phyloP scores from a whole-genome alignment of 2,113 vertebrate species.

The Grammomys dolichurus region DNA sequence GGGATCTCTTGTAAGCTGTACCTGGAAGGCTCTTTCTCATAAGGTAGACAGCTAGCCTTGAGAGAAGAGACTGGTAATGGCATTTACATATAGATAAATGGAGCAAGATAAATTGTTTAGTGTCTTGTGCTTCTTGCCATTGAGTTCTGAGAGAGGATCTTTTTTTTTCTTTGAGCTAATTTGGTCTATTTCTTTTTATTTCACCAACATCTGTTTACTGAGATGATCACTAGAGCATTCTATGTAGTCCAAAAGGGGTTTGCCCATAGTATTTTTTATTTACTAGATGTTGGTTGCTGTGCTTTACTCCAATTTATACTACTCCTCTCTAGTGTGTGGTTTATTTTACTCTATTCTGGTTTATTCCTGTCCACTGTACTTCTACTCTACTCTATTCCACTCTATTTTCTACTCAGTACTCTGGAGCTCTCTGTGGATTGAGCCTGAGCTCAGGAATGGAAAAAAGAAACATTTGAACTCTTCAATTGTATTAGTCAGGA shows the following conservation, averaged over 20 bases:
- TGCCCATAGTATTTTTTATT: neutral
- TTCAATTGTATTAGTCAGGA: neutral
- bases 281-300: neutral
- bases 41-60: neutral
- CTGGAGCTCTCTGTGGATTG: neutral
- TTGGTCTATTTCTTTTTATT: neutral
- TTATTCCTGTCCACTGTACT: neutral
- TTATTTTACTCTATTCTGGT: neutral
- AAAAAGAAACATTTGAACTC: neutral
- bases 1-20: neutral
- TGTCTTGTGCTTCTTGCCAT: neutral
- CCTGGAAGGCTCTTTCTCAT: neutral
- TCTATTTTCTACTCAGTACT: neutral
- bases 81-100: neutral
- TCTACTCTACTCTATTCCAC: neutral
- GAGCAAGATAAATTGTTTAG: neutral
- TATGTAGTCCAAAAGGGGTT: neutral
- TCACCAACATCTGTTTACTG: neutral
- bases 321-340: neutral
- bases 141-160: neutral
- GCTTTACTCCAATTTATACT: too few relatives aligned
- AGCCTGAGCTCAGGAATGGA: neutral
- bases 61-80: neutral
- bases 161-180: conserved; percentile 13
- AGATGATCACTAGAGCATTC: neutral